Evolutionary conservation across 2,113 vertebrate genomes (phyloP).

Genomic region (Hypanus sabinus): DNA sequence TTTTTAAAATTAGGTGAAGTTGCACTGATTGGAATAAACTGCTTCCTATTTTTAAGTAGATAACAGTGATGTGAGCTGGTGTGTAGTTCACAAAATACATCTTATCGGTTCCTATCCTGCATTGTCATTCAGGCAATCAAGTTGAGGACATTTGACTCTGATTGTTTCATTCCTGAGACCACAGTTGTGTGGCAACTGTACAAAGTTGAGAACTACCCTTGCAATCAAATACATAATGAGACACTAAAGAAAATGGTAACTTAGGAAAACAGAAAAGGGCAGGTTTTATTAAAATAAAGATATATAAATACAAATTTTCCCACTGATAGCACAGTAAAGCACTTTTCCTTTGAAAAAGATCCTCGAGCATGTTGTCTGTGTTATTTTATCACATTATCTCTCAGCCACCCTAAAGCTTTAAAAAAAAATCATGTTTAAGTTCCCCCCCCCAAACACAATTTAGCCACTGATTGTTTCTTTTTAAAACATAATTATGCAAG

Average conservation of each 20-base stretch:
- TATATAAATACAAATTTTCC: slow-evolving; percentile 33
- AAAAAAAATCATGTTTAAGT: neutral
- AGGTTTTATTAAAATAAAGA: slow-evolving; percentile 32
- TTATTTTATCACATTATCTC: neutral
- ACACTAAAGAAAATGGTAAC: neutral
- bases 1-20: neutral
- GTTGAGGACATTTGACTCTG: neutral
- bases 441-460: neutral
- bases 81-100: neutral
- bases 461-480: neutral
- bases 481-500: neutral
- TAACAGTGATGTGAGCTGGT: neutral
- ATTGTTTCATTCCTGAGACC: neutral
- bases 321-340: slow-evolving; percentile 1
- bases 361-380: neutral
- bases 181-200: neutral
- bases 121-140: neutral
- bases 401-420: neutral
- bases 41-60: neutral
- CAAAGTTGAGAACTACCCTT: neutral
- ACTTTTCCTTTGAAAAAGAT: slow-evolving; percentile 16
- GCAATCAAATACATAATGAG: neutral
- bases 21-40: neutral
- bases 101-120: neutral
- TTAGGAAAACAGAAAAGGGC: neutral